These are phyloP conservation scores for Buceros bicornis DNA, from an alignment of 2,797 vertebrate genomes.

Conservation along the genomic window DNA sequence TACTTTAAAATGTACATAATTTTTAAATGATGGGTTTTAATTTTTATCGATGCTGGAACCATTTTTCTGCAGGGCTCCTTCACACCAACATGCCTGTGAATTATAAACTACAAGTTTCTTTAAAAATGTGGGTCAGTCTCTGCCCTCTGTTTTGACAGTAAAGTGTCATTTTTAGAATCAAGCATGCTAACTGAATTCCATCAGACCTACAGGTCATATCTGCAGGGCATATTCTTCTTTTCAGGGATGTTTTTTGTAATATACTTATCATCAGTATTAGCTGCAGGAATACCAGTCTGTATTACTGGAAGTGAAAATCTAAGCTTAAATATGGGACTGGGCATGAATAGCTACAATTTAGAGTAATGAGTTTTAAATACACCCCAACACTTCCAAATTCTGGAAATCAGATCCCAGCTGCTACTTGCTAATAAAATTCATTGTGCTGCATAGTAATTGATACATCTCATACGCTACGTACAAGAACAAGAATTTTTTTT, in stretches of 20 bases:
- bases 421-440: neutral
- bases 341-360: neutral
- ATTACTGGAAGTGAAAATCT: neutral
- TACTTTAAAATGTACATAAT: neutral
- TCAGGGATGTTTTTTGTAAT: neutral
- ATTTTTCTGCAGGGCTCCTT: neutral
- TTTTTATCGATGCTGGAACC: neutral
- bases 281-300: neutral
- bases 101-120: neutral
- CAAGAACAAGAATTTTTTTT: too few relatives aligned
- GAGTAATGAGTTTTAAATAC: neutral
- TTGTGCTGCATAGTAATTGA: neutral
- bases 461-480: neutral
- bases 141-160: neutral
- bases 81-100: neutral
- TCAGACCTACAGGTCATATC: neutral
- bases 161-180: neutral
- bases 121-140: neutral
- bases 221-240: neutral
- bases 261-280: neutral
- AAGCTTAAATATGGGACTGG: neutral
- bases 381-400: neutral
- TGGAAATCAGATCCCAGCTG: neutral
- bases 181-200: neutral
- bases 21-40: neutral